Evolutionary conservation across 1,140 invertebrate genomes (phyloP), one percentile per base, ranked within the genome.

Genomic region (Drosophila kanapiae): DNA sequence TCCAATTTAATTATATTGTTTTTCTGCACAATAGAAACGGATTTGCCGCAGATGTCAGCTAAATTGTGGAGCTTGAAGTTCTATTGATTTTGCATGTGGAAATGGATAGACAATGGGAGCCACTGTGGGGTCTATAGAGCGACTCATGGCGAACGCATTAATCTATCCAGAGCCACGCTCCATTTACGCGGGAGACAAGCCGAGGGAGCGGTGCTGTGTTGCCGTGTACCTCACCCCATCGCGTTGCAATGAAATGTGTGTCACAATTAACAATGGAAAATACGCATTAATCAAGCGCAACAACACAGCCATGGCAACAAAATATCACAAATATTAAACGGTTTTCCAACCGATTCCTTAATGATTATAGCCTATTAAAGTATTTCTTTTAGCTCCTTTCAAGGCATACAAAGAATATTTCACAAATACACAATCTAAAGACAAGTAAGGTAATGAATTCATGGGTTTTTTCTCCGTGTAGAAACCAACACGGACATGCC

Each of bases 211-310:
- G 77, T 58, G 27, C 38, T 37, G 13, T 6, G 8, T 18, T 1
- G n/a, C 5, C 14, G 35, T n/a, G 2, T 27, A 56, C 31, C 45
- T 37, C 13, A 23, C 10, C 45, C 14, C 59, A 1, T 10, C 29
- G 0, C 11, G 11, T 10, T 57, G 14, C 54, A 38, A 48, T 43
- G 45, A 86, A 80, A 87, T 82, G 70, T 82, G 58, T 88, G 85
- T 75, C 85, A 88, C 69, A 80, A 78, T 78, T 75, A 82, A 90
- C 85, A 90, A 85, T 65, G 80, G 54, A 71, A 90, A 85, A 75
- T 78, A 85, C 85, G 85, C 85, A 84, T 81, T 88, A 88, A 88
- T 88, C 81, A 90, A 90, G 85, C 81, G 49, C 38, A 87, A 88
- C 82, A 67, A 75, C 64, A 78, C 27, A 56, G 42, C n/a, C 23